These are phyloP conservation scores for Aphelenchoides fujianensis DNA, from an alignment of 1,140 invertebrate genomes.

Conservation along the genomic window DNA sequence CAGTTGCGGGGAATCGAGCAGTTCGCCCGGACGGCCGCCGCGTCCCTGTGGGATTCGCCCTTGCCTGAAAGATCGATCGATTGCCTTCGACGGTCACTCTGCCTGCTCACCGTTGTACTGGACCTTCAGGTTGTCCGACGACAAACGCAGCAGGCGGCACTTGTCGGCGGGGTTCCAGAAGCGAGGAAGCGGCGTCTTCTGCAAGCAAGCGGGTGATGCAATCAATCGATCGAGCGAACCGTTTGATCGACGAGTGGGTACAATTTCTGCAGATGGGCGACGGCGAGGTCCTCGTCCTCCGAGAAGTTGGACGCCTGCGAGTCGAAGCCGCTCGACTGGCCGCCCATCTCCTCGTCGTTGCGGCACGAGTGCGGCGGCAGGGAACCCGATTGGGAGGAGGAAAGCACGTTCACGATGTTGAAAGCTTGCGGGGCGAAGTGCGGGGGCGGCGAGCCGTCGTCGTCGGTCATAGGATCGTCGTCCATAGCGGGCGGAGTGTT, in stretches of 20 bases:
- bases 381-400: neutral
- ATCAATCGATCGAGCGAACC: too few relatives aligned
- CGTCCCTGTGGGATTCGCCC: constrained; percentile 67
- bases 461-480: constrained; percentile 44
- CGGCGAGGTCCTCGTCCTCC: constrained; percentile 6
- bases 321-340: neutral
- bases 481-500: too few relatives aligned
- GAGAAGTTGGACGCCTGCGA: neutral
- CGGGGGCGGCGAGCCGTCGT: constrained; percentile 22
- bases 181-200: constrained; percentile 84
- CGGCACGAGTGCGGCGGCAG: neutral
- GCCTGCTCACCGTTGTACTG: constrained; percentile 74
- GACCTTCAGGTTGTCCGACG: constrained; percentile 94
- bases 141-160: constrained; percentile 90
- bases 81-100: too few relatives aligned
- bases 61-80: too few relatives aligned
- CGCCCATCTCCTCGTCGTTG: neutral
- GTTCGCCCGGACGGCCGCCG: constrained; percentile 88
- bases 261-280: constrained; percentile 17
- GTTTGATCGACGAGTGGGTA: constrained; percentile 22
- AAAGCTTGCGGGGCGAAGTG: constrained; percentile 27
- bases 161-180: constrained; percentile 97
- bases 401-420: constrained; percentile 38
- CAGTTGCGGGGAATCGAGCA: constrained; percentile 90
- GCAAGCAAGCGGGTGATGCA: constrained; percentile 8